phyloP scores from a whole-genome alignment of 1,140 invertebrate genomes.

The Halesus radiatus region DNA sequence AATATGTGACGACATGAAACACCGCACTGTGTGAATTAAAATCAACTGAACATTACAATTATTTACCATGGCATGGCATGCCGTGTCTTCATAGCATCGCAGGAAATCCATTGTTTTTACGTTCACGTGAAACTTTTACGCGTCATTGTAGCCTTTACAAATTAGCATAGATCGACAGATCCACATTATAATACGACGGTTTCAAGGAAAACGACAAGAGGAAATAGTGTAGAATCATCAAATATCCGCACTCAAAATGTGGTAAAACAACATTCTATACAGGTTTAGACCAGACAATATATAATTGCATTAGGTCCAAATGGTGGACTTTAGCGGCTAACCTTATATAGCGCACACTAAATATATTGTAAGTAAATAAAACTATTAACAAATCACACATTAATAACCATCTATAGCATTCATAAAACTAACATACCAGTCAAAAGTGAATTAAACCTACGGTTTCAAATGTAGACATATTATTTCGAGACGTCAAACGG shows the following conservation, averaged over 20 bases:
- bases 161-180: too few species aligned
- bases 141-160: too few species aligned
- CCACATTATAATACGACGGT: too few species aligned
- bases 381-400: too few species aligned
- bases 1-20: too few species aligned
- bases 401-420: not conserved
- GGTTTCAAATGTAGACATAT: not conserved
- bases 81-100: too few species aligned
- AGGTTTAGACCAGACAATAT: not conserved
- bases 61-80: too few species aligned
- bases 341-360: not conserved
- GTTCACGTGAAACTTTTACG: too few species aligned
- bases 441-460: not conserved
- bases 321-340: not conserved
- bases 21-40: too few species aligned
- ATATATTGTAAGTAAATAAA: too few species aligned
- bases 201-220: not conserved
- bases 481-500: not conserved
- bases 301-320: not conserved
- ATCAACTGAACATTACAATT: too few species aligned
- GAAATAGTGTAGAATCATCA: not conserved
- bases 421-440: not conserved
- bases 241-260: not conserved
- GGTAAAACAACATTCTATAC: conserved; percentile 9
- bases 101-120: too few species aligned